Conservation (phyloP, 2,113 vertebrate species). For the Siniperca knerii region DNA sequence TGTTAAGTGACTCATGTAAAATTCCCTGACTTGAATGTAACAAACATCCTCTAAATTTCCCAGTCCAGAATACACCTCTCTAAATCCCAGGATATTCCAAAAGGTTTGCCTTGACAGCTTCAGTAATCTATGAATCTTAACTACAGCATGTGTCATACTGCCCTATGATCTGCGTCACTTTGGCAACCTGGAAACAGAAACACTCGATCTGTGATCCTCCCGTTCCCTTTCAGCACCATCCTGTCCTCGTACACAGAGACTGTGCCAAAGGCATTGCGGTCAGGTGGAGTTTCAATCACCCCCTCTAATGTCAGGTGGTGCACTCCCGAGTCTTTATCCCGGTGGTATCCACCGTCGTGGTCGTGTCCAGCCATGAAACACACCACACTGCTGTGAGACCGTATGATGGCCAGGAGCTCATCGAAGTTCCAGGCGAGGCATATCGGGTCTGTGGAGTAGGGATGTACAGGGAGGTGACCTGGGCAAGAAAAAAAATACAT, state of each 20-base stretch:
- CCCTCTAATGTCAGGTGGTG: conserved; percentile 92
- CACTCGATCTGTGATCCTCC: conserved; percentile 86
- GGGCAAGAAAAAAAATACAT: conserved; percentile 27
- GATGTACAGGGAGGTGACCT: conserved; percentile 95
- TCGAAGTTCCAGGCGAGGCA: conserved; percentile 93
- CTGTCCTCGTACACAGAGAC: conserved; percentile 90
- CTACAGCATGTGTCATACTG: neutral
- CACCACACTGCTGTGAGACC: conserved; percentile 89
- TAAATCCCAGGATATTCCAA: neutral
- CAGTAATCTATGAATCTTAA: neutral
- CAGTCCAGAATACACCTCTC: neutral
- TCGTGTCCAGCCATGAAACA: conserved; percentile 93
- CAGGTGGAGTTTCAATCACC: conserved; percentile 91
- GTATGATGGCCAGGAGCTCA: conserved; percentile 84
- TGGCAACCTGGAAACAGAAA: conserved; percentile 73
- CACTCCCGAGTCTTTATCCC: conserved; percentile 85
- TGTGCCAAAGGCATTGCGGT: conserved; percentile 89
- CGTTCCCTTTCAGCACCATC: conserved; percentile 91
- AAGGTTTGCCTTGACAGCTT: neutral
- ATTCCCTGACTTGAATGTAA: neutral
- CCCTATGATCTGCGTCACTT: neutral
- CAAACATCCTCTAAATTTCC: neutral
- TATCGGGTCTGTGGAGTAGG: conserved; percentile 79
- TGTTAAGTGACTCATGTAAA: neutral
- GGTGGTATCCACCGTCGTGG: conserved; percentile 89